A percentile compares a stretch with the other conserved stretches of the same genome.
These are phyloP conservation scores for Leptopilina clavipes DNA, from an alignment of 1,140 invertebrate species.

Conservation along the genomic window DNA sequence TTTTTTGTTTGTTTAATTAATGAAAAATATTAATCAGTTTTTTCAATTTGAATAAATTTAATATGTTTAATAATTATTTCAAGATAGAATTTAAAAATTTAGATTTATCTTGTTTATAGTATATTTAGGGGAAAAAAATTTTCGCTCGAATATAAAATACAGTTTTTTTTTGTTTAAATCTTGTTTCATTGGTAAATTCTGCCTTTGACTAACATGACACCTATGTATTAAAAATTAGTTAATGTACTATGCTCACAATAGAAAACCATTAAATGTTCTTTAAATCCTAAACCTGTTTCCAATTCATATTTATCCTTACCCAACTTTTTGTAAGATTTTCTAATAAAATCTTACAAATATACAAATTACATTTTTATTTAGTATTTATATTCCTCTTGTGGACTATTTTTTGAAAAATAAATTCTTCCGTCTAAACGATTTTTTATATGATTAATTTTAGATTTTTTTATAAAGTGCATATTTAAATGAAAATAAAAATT, in stretches of 20 bases:
- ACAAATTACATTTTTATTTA: not conserved
- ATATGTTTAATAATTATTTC: too few relatives aligned
- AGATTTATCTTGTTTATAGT: not conserved
- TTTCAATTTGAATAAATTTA: too few relatives aligned
- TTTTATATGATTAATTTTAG: too few relatives aligned
- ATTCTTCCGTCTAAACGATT: too few relatives aligned
- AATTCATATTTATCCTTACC: not conserved
- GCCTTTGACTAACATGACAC: not conserved
- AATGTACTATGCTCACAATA: not conserved
- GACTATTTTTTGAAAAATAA: too few relatives aligned
- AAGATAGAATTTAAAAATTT: not conserved
- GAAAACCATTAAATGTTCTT: not conserved
- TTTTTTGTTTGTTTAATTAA: too few relatives aligned
- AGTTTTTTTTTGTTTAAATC: not conserved
- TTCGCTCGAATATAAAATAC: too few relatives aligned
- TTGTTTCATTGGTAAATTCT: not conserved
- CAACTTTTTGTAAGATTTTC: not conserved
- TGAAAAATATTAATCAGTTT: not conserved
- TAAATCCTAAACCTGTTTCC: slow-evolving; percentile 24
- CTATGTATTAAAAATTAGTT: not conserved
- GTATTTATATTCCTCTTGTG: too few relatives aligned
- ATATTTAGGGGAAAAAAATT: not conserved
- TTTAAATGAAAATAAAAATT: too few relatives aligned
- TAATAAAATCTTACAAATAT: not conserved
- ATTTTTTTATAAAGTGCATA: too few relatives aligned